A percentile compares a stretch with the other conserved stretches of the same genome.
Evolutionary conservation across 2,113 vertebrate genomes (phyloP).

Genomic region (Chloebia gouldiae): DNA sequence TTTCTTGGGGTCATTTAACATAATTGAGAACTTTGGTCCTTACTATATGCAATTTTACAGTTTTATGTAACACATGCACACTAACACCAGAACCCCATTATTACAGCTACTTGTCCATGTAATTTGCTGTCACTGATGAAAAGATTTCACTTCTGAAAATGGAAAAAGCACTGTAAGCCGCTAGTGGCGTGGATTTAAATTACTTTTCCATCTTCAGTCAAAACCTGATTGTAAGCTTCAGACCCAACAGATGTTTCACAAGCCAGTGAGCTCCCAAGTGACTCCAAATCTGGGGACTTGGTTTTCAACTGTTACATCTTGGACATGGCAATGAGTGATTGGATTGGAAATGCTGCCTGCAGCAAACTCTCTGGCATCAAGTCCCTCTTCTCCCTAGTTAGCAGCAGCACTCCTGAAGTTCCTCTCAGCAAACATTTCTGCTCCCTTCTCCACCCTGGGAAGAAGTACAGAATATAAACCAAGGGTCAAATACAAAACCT

Average conservation of each 20-base stretch:
- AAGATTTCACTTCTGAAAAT: neutral
- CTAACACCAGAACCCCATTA: neutral
- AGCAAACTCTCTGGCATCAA: neutral
- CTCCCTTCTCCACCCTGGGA: neutral
- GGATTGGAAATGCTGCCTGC: neutral
- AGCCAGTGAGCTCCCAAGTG: neutral
- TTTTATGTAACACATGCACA: neutral
- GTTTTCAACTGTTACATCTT: neutral
- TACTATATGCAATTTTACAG: accelerated
- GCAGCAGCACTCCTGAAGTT: neutral
- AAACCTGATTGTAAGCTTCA: neutral
- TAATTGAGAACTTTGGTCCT: neutral
- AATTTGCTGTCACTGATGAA: neutral
- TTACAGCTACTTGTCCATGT: neutral
- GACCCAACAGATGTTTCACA: neutral
- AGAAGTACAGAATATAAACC: neutral
- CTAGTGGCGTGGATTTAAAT: neutral
- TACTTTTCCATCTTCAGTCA: neutral
- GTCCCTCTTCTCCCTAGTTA: neutral
- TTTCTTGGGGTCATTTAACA: neutral
- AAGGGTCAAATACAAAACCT: neutral
- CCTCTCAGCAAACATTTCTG: neutral
- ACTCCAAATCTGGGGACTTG: neutral
- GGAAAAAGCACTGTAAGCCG: neutral
- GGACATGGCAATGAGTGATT: neutral